Base-by-base conservation (phyloP, 1,140 invertebrate species). In the Cydia strobilella region DNA sequence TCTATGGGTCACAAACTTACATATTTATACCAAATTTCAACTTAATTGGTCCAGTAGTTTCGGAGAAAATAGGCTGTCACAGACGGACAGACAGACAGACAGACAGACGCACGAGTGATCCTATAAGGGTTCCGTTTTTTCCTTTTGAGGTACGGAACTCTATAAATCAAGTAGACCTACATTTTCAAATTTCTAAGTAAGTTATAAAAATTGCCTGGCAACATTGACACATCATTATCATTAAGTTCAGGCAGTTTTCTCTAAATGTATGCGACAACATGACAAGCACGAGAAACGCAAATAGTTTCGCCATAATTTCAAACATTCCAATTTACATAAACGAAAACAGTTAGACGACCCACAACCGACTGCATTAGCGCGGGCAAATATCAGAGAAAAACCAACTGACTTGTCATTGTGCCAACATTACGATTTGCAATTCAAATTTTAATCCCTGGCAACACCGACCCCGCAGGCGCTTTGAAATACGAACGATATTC, bases 371-470 rank as follows among this genome's bases (percentile, higher is more conserved):
- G 63, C 63, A 31, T 66, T 66, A 66, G 63, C 25, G 63, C 25
- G 27, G 23, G 63, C 12, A 66, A 66, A 66, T n/a, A 18, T 54
- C 51, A 35, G 25, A 66, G 15, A 66, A 31, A 66, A 31, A 66
- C 15, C 25, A 66, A 66, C 62, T 25, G 23, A 65, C 25, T 66
- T 66, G 63, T 66, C 63, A 66, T 31, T n/a, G 25, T 31, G 63
- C 63, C 63, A 66, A 66, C 63, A 66, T 66, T 31, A 66, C 63
- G 27, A 66, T 66, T 66, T 31, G 63, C 63, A 66, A 66, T 66
- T 66, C 63, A 66, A 66, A 66, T 66, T 66, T 66, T 66, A 15
- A 66, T 66, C 23, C 63, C 27, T 66, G 63, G 25, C 25, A 66
- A 31, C 27, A 66, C 13, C 27, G 63, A 31, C 25, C 25, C 63